phyloP scores from a whole-genome alignment of 2,888 invertebrate genomes.

The Didymodactylos carnosus region DNA sequence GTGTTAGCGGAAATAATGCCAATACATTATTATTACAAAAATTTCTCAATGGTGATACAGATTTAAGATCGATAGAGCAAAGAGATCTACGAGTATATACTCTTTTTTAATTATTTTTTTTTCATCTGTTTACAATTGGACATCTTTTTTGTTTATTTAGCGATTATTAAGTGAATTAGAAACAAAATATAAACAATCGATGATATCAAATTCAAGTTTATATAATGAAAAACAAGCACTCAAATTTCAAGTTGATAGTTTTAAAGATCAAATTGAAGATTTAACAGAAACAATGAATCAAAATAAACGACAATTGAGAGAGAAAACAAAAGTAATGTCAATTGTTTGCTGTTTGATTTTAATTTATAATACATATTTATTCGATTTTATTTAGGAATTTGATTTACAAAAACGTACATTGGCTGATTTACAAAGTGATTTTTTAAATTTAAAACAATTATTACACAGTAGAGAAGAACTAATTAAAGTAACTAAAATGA shows the following conservation, averaged over 20 bases:
- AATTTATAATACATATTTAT: background rate
- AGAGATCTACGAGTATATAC: background rate
- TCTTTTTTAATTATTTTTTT: background rate
- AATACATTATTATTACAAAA: background rate
- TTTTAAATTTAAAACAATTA: background rate
- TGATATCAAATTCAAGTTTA: background rate
- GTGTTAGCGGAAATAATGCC: background rate
- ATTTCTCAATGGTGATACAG: background rate
- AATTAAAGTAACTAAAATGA: slow-evolving; percentile 7
- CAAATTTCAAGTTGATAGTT: background rate
- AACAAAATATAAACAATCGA: background rate
- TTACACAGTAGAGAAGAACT: slow-evolving; percentile 1
- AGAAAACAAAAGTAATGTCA: slow-evolving; percentile 1
- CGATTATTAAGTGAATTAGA: background rate
- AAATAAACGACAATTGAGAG: slow-evolving; percentile 9
- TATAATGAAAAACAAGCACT: slow-evolving; percentile 12
- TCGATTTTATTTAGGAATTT: background rate
- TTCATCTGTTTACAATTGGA: background rate
- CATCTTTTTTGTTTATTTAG: background rate
- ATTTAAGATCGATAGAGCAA: background rate
- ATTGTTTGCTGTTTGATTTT: background rate
- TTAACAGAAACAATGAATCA: background rate
- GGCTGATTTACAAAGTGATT: background rate
- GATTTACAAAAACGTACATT: slow-evolving; percentile 9
- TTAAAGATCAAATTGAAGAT: slow-evolving; percentile 10